A percentile compares a stretch with the other conserved stretches of the same genome.
Conservation (phyloP, 2,113 vertebrate species). For the Cyphomyrus discorhynchus region DNA sequence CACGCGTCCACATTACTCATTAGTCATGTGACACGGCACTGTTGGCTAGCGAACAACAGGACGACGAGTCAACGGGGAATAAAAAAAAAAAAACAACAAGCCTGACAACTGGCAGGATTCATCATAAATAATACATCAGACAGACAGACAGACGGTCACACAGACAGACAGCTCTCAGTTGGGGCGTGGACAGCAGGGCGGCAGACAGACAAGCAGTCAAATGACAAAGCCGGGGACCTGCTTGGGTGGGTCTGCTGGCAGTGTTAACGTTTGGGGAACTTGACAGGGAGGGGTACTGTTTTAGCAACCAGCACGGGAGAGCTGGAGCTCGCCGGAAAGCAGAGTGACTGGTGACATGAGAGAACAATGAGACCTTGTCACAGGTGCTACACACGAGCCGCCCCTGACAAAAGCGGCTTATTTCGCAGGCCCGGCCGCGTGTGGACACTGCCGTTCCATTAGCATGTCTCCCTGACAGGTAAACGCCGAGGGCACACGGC, state of each 20-base stretch:
- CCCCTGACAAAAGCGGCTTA: not conserved
- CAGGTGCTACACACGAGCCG: not conserved
- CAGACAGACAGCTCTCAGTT: not conserved
- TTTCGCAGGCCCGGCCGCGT: not conserved
- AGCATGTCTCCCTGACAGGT: constrained; percentile 3
- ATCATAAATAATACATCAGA: not conserved
- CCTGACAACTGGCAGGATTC: not conserved
- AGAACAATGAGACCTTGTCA: not conserved
- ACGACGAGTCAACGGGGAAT: not conserved
- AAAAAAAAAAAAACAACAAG: not conserved
- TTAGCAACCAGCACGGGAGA: not conserved
- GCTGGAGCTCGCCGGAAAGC: not conserved
- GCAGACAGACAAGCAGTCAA: not conserved
- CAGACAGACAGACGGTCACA: no score
- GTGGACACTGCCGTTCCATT: not conserved
- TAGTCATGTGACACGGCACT: not conserved
- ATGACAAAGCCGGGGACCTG: not conserved
- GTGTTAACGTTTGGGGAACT: not conserved
- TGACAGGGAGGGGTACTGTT: not conserved
- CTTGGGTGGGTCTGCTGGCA: not conserved
- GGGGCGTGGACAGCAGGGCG: not conserved
- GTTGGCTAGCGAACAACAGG: not conserved
- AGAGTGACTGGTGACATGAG: not conserved
- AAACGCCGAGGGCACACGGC: not conserved
- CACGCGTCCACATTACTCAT: not conserved